These are phyloP conservation scores for Ganaspis brasiliensis DNA, from an alignment of 2,888 invertebrate genomes.

Conservation along the genomic window DNA sequence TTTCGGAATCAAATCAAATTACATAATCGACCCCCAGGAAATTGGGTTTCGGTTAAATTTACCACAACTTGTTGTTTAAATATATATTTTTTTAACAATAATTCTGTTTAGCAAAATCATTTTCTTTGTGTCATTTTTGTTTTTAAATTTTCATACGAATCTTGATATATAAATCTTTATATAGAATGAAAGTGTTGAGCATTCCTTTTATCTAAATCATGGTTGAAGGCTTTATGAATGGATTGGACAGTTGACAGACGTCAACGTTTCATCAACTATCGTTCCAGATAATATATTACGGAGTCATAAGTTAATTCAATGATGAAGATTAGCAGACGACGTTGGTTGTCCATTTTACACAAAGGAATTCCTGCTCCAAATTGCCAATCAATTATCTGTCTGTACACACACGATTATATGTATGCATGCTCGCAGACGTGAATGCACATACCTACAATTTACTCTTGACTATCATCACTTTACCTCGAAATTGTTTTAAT, in stretches of 20 bases:
- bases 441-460: background rate
- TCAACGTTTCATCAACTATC: background rate
- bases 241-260: background rate
- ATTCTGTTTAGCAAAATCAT: too few relatives aligned
- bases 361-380: conserved; percentile 18
- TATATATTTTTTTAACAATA: too few relatives aligned
- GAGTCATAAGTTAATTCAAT: conserved; percentile 24
- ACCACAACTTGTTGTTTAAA: too few relatives aligned
- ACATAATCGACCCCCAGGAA: too few relatives aligned
- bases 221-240: background rate
- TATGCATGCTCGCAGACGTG: background rate
- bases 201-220: too few relatives aligned
- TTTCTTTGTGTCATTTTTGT: too few relatives aligned
- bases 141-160: too few relatives aligned
- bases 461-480: background rate
- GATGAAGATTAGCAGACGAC: conserved; percentile 20
- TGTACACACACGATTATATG: background rate
- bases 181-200: too few relatives aligned
- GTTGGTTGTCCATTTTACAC: background rate
- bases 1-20: too few relatives aligned
- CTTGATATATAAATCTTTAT: too few relatives aligned
- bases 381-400: conserved; percentile 44
- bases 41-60: too few relatives aligned
- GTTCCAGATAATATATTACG: conserved; percentile 10
- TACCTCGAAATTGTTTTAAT: conserved; percentile 15